Evolutionary conservation across 2,888 invertebrate genomes (phyloP).

Genomic region (Cyrtodaria siliqua): DNA sequence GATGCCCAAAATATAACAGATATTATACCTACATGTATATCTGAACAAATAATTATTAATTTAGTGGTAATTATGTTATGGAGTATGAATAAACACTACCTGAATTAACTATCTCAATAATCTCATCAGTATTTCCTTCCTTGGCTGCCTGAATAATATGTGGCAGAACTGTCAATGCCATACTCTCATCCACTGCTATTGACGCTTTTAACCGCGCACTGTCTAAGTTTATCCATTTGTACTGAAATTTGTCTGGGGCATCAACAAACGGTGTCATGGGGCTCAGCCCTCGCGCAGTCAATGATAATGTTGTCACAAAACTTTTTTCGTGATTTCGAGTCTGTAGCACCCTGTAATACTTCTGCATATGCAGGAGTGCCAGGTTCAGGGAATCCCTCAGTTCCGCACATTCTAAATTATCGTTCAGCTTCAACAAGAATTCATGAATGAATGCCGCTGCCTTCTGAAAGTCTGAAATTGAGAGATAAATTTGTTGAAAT

Average conservation of each 20-base stretch:
- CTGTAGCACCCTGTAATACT: constrained; percentile 82
- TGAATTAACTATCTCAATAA: constrained; percentile 77
- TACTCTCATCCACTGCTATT: constrained; percentile 74
- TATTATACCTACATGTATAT: no score
- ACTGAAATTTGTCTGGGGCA: constrained; percentile 84
- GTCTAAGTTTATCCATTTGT: constrained; percentile 84
- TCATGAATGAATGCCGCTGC: constrained; percentile 85
- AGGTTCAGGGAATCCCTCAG: constrained; percentile 84
- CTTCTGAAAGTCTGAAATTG: constrained; percentile 85
- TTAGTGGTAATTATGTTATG: no score
- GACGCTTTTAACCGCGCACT: constrained; percentile 73
- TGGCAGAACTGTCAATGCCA: constrained; percentile 76
- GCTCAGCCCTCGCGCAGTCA: constrained; percentile 83
- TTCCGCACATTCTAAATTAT: constrained; percentile 85
- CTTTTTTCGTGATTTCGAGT: constrained; percentile 78
- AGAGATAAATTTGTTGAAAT: no score
- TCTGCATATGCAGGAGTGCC: constrained; percentile 85
- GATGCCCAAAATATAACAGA: no score
- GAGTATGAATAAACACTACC: no score
- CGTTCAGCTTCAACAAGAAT: constrained; percentile 84
- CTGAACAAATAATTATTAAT: no score
- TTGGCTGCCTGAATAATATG: constrained; percentile 80
- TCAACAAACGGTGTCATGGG: constrained; percentile 86
- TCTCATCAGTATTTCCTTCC: constrained; percentile 77
- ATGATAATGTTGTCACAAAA: constrained; percentile 71